A percentile compares a stretch with the other conserved stretches of the same genome.
Conservation (phyloP, 2,888 invertebrate species). For the Salticus scenicus region DNA sequence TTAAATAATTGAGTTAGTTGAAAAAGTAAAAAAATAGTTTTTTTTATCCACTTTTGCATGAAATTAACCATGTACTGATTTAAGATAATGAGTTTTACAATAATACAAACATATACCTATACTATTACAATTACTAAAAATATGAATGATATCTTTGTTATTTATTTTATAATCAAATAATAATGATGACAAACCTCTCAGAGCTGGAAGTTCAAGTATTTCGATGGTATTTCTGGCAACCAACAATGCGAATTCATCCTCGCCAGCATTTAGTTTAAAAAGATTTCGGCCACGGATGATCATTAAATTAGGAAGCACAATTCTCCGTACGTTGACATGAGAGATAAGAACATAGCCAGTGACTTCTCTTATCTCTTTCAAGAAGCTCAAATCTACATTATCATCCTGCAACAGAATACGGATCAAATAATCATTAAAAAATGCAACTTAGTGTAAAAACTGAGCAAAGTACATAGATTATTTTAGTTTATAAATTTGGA, state of each 20-base stretch:
- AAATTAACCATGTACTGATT: too few species aligned
- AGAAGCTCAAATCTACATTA: conserved; percentile 89
- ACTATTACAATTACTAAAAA: too few species aligned
- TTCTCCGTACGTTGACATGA: conserved; percentile 88
- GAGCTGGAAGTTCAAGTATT: conserved; percentile 89
- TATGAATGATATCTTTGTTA: too few species aligned
- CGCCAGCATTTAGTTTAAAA: conserved; percentile 88
- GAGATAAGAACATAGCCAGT: conserved; percentile 97
- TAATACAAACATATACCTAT: too few species aligned
- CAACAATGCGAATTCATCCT: conserved; percentile 88
- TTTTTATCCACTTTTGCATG: too few species aligned
- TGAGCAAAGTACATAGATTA: too few species aligned
- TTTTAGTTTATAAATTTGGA: too few species aligned
- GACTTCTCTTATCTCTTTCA: conserved; percentile 92
- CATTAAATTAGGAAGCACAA: conserved; percentile 90
- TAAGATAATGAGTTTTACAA: too few species aligned
- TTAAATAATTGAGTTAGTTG: too few species aligned
- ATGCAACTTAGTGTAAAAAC: neutral
- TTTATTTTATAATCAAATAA: too few species aligned
- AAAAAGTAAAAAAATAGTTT: too few species aligned
- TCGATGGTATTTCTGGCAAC: conserved; percentile 91
- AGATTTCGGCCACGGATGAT: conserved; percentile 94
- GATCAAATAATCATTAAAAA: neutral
- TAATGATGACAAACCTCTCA: conserved; percentile 83
- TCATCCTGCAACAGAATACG: conserved; percentile 77